These are phyloP conservation scores for Macaria liturata DNA, from an alignment of 2,888 invertebrate genomes.

Conservation along the genomic window DNA sequence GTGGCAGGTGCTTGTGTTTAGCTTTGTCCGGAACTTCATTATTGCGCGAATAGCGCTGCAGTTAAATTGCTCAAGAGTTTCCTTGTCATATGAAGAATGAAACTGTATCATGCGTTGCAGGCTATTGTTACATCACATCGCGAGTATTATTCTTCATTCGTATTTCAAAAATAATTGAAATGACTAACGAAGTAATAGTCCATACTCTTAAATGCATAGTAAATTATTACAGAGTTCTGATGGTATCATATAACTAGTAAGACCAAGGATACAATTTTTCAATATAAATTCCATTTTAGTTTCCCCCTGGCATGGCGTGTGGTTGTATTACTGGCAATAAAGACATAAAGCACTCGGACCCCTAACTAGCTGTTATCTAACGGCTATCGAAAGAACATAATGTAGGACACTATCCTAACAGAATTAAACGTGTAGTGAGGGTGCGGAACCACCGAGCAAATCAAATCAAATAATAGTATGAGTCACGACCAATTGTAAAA, in stretches of 20 bases:
- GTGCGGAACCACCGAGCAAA: slow-evolving; percentile 15
- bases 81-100: background rate
- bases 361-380: slow-evolving; percentile 64
- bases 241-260: too few relatives aligned
- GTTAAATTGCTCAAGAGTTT: background rate
- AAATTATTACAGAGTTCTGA: too few relatives aligned
- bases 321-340: slow-evolving; percentile 63
- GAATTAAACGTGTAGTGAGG: slow-evolving; percentile 56
- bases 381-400: slow-evolving; percentile 59
- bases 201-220: too few relatives aligned
- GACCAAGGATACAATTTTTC: background rate
- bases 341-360: slow-evolving; percentile 58
- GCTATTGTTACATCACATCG: too few relatives aligned
- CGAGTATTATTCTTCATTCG: too few relatives aligned
- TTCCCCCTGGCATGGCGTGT: slow-evolving; percentile 48
- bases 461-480: slow-evolving; percentile 11
- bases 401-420: slow-evolving; percentile 59
- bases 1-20: slow-evolving; percentile 56
- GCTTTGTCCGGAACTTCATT: slow-evolving; percentile 51
- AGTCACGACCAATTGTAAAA: slow-evolving; percentile 22
- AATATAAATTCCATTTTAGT: background rate
- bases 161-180: too few relatives aligned
- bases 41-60: slow-evolving; percentile 41
- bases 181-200: too few relatives aligned
- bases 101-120: too few relatives aligned